These are phyloP conservation scores for Caenorhabditis latens DNA, from an alignment of 1,140 invertebrate genomes.

Conservation along the genomic window DNA sequence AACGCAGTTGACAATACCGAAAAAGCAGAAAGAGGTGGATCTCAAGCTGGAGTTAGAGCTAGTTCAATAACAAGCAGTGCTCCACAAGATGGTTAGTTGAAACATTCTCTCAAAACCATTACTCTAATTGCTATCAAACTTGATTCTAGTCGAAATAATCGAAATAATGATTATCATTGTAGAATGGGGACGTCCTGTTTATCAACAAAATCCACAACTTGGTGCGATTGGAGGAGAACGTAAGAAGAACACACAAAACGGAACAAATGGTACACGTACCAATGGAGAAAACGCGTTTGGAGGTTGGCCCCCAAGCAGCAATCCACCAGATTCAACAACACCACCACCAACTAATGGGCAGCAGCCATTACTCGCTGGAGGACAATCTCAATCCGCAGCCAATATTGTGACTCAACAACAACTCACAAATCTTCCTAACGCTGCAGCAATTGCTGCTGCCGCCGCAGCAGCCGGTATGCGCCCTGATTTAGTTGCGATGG, in stretches of 20 bases:
- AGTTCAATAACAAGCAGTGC: neutral
- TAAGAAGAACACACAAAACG: conserved; percentile 45
- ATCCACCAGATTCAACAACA: conserved; percentile 63
- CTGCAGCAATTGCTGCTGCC: conserved; percentile 38
- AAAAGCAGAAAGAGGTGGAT: neutral
- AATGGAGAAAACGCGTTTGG: conserved; percentile 36
- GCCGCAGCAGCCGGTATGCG: conserved; percentile 48
- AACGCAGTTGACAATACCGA: neutral
- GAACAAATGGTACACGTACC: conserved; percentile 6
- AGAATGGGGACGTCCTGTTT: conserved; percentile 36
- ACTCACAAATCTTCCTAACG: conserved; percentile 8
- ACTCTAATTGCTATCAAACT: no score
- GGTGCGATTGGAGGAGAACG: conserved; percentile 52
- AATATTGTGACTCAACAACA: conserved; percentile 5
- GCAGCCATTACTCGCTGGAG: neutral
- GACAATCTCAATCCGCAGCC: neutral
- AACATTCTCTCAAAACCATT: neutral
- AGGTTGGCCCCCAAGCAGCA: conserved; percentile 64
- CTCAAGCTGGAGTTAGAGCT: neutral
- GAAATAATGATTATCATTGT: no score
- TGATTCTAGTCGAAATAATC: no score
- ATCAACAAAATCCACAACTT: conserved; percentile 31
- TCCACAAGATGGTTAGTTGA: conserved; percentile 34
- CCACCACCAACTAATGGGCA: conserved; percentile 27
- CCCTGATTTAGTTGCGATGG: neutral